Evolutionary conservation across 2,888 invertebrate species (phyloP).

Genomic region (Dascillus cervinus): DNA sequence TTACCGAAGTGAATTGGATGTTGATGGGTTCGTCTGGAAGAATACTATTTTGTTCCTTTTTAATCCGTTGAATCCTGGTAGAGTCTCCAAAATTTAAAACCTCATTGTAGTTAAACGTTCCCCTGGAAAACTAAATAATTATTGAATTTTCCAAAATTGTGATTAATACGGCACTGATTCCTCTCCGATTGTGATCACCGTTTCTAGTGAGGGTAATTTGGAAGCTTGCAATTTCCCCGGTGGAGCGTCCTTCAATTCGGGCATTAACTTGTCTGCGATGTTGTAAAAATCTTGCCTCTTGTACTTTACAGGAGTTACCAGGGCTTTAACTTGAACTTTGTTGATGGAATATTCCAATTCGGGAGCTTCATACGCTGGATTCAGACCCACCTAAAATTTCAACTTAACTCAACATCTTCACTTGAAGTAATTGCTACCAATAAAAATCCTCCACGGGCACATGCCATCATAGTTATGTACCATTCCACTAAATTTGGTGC

Average conservation of each 20-base stretch:
- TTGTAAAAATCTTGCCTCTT: conserved; percentile 61
- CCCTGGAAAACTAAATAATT: conserved; percentile 37
- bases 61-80: conserved; percentile 32
- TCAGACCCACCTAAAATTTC: conserved; percentile 58
- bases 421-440: too few relatives aligned
- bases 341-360: conserved; percentile 67
- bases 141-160: not conserved
- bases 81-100: conserved; percentile 33
- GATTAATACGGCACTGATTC: conserved; percentile 47
- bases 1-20: conserved; percentile 74
- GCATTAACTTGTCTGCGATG: conserved; percentile 52
- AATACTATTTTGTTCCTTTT: conserved; percentile 43
- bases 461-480: conserved; percentile 60
- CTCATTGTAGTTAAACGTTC: conserved; percentile 40
- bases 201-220: conserved; percentile 45
- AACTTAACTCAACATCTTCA: too few relatives aligned
- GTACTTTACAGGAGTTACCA: conserved; percentile 56
- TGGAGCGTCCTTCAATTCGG: conserved; percentile 46
- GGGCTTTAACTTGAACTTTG: conserved; percentile 60
- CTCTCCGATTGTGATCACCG: conserved; percentile 52
- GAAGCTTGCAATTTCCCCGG: conserved; percentile 45
- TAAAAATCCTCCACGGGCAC: conserved; percentile 63
- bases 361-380: conserved; percentile 61
- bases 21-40: conserved; percentile 63
- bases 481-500: conserved; percentile 72